phyloP scores from a whole-genome alignment of 2,113 vertebrate species.

The Odocoileus hemionus region DNA sequence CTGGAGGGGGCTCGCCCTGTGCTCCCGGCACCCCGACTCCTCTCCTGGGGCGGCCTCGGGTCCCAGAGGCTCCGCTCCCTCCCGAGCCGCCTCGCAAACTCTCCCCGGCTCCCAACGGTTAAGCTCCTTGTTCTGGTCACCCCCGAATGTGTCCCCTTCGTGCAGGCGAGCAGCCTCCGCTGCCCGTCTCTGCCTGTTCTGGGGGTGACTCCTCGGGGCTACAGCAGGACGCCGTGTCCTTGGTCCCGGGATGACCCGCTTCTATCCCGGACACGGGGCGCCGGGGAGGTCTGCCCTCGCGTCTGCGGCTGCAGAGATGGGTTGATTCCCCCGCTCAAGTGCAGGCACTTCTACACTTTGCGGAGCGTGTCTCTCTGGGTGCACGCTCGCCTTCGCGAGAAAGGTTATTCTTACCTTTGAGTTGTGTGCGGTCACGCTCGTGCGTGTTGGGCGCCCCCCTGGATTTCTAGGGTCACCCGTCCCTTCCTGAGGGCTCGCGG shows the following conservation, averaged over 20 bases:
- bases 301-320: neutral
- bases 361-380: neutral
- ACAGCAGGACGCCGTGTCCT: neutral
- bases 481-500: neutral
- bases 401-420: neutral
- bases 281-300: neutral
- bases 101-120: neutral
- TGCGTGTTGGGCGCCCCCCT: neutral
- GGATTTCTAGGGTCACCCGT: neutral
- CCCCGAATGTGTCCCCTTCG: neutral
- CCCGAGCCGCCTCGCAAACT: neutral
- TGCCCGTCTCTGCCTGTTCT: neutral
- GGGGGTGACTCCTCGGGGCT: neutral
- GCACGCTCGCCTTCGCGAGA: neutral
- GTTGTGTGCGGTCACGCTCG: neutral
- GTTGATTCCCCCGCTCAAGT: neutral
- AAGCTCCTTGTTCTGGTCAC: neutral
- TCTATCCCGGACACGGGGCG: neutral
- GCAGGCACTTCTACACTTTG: neutral
- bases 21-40: neutral
- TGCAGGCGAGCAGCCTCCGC: neutral
- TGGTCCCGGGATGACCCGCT: neutral
- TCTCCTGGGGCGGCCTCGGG: neutral
- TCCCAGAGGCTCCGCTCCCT: neutral
- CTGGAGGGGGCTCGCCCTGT: neutral